Conservation (phyloP, 2,797 vertebrate species). For the Allochrocebus solatus region DNA sequence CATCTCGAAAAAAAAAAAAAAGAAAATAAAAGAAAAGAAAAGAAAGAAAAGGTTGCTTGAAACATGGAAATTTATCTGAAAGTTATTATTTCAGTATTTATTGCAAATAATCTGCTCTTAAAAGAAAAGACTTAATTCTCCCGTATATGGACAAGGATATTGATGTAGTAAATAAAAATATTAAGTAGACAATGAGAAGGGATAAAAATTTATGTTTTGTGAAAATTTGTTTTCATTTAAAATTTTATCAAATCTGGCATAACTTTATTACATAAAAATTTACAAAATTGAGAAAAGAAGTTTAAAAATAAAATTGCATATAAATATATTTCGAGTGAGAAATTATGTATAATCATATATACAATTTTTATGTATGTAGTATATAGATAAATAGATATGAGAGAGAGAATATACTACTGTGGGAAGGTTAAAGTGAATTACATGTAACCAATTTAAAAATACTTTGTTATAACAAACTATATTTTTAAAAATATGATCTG, state of each 20-base stretch:
- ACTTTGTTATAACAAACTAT: not conserved
- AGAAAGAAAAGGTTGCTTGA: not conserved
- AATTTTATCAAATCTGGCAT: not conserved
- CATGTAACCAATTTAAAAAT: not conserved
- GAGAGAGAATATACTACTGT: not conserved
- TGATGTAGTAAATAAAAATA: conserved; percentile 17
- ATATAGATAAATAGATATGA: not conserved
- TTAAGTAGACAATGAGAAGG: not conserved
- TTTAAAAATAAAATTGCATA: conserved; percentile 25
- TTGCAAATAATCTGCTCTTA: not conserved
- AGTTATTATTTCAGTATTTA: not conserved
- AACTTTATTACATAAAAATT: not conserved
- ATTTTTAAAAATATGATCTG: not conserved
- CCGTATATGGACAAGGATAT: not conserved
- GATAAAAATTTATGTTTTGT: not conserved
- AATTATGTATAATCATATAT: not conserved
- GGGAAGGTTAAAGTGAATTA: not conserved
- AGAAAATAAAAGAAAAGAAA: not conserved
- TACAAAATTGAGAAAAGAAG: not conserved
- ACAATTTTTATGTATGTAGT: not conserved
- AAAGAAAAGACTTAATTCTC: not conserved
- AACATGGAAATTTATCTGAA: conserved; percentile 23
- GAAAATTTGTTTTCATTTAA: conserved; percentile 28
- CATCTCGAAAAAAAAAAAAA: not conserved
- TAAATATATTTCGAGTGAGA: not conserved